Base-by-base conservation (phyloP, 1,140 invertebrate genomes). In the Drosophila tropicalis region DNA sequence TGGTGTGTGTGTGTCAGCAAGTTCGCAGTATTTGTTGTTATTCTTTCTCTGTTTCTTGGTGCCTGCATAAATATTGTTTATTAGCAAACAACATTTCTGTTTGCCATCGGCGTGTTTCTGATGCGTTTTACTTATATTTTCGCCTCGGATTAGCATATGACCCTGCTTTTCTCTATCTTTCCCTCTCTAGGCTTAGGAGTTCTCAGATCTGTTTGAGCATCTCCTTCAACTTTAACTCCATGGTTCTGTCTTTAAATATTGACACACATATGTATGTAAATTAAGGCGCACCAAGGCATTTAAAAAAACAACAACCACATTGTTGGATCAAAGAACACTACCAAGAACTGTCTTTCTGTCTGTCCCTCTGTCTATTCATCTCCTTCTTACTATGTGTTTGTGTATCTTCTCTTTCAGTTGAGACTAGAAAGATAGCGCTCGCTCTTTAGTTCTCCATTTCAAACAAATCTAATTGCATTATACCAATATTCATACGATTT, bases 241-340 rank as follows among this genome's bases (percentile, higher is more conserved):
- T 62, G 69, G 36, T 77, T 65, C 39, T 81, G 72, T 80, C 65
- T 76, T 51, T 67, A 76, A 81, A 81, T 79, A 81, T 81, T 81
- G 72, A 17, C 69, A 67, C 63, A 80, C 72, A 80, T 72, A 62
- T 57, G 41, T 62, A 44, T 56, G 41, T 62, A 41, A 44, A 62
- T 62, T 62, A 19, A 62, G 36, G 60, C 36, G 22, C 9, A 62
- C 36, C 41, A 44, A 62, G 17, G 25, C 60, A 47, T 32, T 62
- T 39, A 47, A 17, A 47, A 17, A 5, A 29, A 29, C 29, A 29
- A 29, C 29, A 29, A 29, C 22, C 22, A 25, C 61, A 29, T 13
- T 13, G 25, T n/a, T 25, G 39, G 25, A 40, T 60, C 29, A 60
- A 40, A n/a, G 57, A 44, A 51, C 17, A 51, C 19, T 51, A 51